A percentile compares a stretch with the other conserved stretches of the same genome.
Conservation (phyloP, 2,888 invertebrate genomes). For the Pinctada fucata region DNA sequence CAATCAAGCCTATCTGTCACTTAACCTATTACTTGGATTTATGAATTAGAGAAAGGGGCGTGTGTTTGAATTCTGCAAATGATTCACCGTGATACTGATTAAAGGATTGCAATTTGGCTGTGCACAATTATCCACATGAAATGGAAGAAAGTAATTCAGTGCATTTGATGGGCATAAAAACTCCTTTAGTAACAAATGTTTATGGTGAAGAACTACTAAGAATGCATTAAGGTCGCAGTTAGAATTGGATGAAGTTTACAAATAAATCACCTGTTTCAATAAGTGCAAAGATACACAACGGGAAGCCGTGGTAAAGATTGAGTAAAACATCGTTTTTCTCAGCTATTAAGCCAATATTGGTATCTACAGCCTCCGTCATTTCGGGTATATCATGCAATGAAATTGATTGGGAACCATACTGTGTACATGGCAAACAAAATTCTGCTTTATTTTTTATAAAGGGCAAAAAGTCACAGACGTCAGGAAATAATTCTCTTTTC, state of each 20-base stretch:
- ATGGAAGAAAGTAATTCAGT: background rate
- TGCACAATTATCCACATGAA: background rate
- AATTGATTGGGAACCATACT: too few relatives aligned
- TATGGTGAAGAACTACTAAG: background rate
- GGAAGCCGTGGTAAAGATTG: too few relatives aligned
- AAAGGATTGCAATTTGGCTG: background rate
- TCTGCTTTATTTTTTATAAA: too few relatives aligned
- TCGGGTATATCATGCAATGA: too few relatives aligned
- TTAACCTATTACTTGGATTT: background rate
- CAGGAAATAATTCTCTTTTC: too few relatives aligned
- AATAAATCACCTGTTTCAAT: too few relatives aligned
- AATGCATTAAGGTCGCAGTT: background rate
- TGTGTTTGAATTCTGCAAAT: background rate
- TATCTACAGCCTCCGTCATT: too few relatives aligned
- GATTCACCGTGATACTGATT: background rate
- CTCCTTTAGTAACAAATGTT: background rate
- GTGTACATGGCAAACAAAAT: too few relatives aligned
- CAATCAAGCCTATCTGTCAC: background rate
- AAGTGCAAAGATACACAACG: too few relatives aligned
- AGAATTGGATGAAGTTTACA: background rate
- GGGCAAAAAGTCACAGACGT: too few relatives aligned
- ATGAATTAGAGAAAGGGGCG: background rate
- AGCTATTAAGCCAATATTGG: too few relatives aligned
- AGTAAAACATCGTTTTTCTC: too few relatives aligned
- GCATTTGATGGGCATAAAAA: background rate